Evolutionary conservation across 2,113 vertebrate genomes (phyloP).

Genomic region (Indicator maculatus): DNA sequence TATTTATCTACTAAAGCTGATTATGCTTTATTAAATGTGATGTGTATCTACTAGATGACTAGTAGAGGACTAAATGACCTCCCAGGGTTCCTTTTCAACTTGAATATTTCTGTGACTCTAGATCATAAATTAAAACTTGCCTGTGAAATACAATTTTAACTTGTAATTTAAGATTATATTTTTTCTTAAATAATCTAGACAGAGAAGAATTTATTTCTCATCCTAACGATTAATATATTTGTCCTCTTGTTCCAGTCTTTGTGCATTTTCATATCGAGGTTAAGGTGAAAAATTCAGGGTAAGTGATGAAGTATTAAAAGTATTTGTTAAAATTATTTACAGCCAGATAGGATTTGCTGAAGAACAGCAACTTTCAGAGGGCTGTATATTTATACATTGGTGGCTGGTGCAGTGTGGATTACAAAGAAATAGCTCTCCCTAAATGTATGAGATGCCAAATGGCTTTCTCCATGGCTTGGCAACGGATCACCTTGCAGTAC

Average conservation of each 20-base stretch:
- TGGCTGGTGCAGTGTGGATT: background rate
- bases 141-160: background rate
- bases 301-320: conserved; percentile 23
- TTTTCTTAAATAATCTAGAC: background rate
- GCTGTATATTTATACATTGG: background rate
- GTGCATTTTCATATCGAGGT: background rate
- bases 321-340: conserved; percentile 6
- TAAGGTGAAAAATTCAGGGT: background rate
- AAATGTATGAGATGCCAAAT: background rate
- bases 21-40: conserved; percentile 20
- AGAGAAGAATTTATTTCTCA: background rate
- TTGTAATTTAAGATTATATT: background rate
- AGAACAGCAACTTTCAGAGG: background rate
- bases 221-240: conserved; percentile 26
- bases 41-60: conserved; percentile 34
- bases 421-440: background rate
- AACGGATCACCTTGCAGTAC: background rate
- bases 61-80: conserved; percentile 26
- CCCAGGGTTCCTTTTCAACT: conserved; percentile 9
- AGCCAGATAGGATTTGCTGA: background rate
- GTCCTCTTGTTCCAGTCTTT: background rate
- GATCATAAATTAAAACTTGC: background rate
- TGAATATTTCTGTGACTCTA: background rate
- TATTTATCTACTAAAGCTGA: conserved; percentile 38
- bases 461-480: background rate